Base-by-base conservation (phyloP, 1,140 invertebrate species). In the Rhagoletis zephyria region DNA sequence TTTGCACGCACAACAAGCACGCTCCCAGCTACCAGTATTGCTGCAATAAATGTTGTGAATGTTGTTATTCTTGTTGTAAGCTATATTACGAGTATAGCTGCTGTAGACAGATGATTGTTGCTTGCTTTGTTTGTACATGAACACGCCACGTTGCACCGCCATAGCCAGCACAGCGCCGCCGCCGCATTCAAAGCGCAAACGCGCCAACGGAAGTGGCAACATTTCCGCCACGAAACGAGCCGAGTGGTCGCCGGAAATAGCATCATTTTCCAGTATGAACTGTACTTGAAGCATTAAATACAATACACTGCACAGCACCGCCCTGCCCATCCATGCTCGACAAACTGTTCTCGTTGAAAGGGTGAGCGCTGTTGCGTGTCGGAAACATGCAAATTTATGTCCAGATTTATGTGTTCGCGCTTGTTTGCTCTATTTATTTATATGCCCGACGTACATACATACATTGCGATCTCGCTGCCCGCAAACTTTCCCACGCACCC, bases 341-440 rank as follows among this genome's bases (percentile, higher is more conserved):
- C 61, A 63, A 14, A n/a, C 9, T 14, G 16, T 63, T 30, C 5
- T 56, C 51, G 51, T 9, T 63, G 61, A 51, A 14, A 3, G 74
- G 48, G 74, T 59, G n/a, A 56, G 74, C 74, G 74, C 74, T 81
- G 74, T 81, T 48, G 74, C 74, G 51, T 81, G 51, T 81, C 74
- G 74, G 74, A 81, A 81, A 81, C 74, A 81, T 81, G 74, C 74
- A 81, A 81, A 81, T 81, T 81, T 56, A 56, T 81, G 48, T 81
- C 4, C n/a, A 81, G 74, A 81, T 81, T 81, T 81, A 81, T 81
- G 74, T 56, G 48, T 81, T 56, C 45, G 42, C 74, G 74, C 74
- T 81, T 9, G 74, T 56, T 81, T 81, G 74, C 48, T 30, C n/a
- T 59, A 56, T 81, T 30, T 81, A 81, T 81, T 81, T 81, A 81